Base-by-base conservation (phyloP, 2,888 invertebrate species). In the Celastrina argiolus region DNA sequence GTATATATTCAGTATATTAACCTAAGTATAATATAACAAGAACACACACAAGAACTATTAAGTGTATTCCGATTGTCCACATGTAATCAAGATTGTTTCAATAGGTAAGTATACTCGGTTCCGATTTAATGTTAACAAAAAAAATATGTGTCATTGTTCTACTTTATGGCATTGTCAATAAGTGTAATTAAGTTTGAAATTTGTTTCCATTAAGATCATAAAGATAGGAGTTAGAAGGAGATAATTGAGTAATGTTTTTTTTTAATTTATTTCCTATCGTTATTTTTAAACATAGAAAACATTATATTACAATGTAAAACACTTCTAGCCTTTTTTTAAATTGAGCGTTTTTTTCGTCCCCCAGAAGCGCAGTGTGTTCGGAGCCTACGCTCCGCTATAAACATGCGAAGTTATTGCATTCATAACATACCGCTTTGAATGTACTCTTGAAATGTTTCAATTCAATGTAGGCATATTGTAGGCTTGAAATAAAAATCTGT, bases 391-490 rank as follows among this genome's bases (percentile, higher is more conserved):
- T 39, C 61, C 39, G 39, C 61, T 61, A 61, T 61, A 61, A 61
- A 39, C 61, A 61, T 39, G 61, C 61, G 59, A 41, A 51, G 66
- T 65, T 61, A 67, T 70, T 56, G 56, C 68, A 65, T 70, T 68
- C 69, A 67, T 58, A 58, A 39, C 58, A 59, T 65, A 64, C 63
- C 41, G 67, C 67, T 68, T 67, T 68, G 66, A 67, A 70, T 68
- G 65, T 64, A 56, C 66, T 58, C 65, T 63, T 67, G 61, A 67
- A 65, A 61, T 51, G 61, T 64, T 64, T 66, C 59, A 64, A 65
- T 64, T 67, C 34, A 45, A 28, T 65, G 56, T 63, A 41, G 31
- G 61, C 66, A 64, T 56, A 68, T 59, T 66, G 65, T 56, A 63
- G 16, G 28, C 67, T 41, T 34, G 26, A 61, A 59, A 59, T 51